Percentiles rank a stretch among this genome's conserved stretches.
Evolutionary conservation across 2,113 vertebrate species (phyloP).

Genomic region (Anguilla rostrata): DNA sequence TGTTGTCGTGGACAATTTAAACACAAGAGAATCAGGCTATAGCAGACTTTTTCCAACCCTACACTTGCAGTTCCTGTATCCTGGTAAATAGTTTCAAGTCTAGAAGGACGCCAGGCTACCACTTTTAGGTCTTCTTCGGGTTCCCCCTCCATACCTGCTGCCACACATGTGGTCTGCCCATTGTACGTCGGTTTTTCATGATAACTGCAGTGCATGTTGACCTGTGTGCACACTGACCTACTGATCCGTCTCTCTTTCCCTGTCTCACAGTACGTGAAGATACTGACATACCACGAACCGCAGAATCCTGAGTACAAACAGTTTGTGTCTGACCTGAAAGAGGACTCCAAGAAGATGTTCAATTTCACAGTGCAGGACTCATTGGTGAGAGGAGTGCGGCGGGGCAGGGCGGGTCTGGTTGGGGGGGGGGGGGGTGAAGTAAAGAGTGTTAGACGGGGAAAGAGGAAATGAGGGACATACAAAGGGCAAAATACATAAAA

Average conservation of each 20-base stretch:
- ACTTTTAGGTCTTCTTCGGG: neutral
- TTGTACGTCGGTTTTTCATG: neutral
- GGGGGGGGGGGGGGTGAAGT: slow-evolving; percentile 1
- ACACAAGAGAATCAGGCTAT: neutral
- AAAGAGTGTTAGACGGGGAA: slow-evolving; percentile 23
- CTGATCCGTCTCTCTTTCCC: slow-evolving; percentile 1
- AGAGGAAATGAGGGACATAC: neutral
- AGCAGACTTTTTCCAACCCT: neutral
- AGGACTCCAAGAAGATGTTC: slow-evolving; percentile 68
- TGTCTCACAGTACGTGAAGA: slow-evolving; percentile 81
- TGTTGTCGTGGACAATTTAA: neutral
- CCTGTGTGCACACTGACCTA: neutral
- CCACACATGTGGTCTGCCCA: neutral
- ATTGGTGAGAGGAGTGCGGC: slow-evolving; percentile 69
- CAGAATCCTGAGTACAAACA: slow-evolving; percentile 78
- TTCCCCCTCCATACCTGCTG: neutral
- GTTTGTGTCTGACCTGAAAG: slow-evolving; percentile 76
- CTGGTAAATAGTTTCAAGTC: neutral
- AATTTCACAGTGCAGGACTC: slow-evolving; percentile 84
- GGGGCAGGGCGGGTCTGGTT: neutral
- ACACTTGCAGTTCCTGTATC: neutral
- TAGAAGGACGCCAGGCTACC: neutral
- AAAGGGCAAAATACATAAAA: neutral
- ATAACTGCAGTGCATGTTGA: neutral
- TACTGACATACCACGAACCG: slow-evolving; percentile 87